Evolutionary conservation across 2,113 vertebrate genomes (phyloP).

Genomic region (Saccopteryx bilineata): DNA sequence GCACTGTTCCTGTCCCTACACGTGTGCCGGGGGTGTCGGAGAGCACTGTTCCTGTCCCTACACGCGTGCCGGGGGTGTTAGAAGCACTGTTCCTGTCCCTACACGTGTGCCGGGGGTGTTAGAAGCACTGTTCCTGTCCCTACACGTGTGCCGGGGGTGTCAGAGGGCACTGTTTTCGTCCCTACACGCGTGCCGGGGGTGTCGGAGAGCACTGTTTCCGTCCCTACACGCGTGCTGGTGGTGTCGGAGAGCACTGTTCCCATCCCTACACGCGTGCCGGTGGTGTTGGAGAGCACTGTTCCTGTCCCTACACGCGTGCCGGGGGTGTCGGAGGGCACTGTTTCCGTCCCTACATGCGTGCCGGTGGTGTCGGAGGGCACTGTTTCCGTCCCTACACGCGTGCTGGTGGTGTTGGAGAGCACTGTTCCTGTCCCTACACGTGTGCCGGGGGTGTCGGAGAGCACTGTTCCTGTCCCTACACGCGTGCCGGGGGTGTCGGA

Average conservation of each 20-base stretch:
- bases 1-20: slow-evolving; percentile 3
- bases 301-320: not conserved
- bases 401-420: not conserved
- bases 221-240: not conserved
- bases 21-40: not conserved
- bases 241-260: not conserved
- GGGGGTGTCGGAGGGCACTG: not conserved
- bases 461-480: slow-evolving; percentile 3
- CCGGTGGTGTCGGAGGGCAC: not conserved
- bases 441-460: not conserved
- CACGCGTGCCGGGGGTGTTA: not conserved
- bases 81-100: slow-evolving; percentile 20
- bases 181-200: not conserved
- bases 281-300: not conserved
- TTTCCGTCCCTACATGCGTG: not conserved
- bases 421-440: slow-evolving; percentile 1
- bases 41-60: slow-evolving; percentile 1
- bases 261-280: not conserved
- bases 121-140: slow-evolving; percentile 1
- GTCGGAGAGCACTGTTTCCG: not conserved
- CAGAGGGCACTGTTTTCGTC: not conserved
- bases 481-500: not conserved
- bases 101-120: not conserved
- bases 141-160: not conserved
- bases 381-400: not conserved